phyloP scores from a whole-genome alignment of 2,888 invertebrate genomes.

The Acronicta aceris region DNA sequence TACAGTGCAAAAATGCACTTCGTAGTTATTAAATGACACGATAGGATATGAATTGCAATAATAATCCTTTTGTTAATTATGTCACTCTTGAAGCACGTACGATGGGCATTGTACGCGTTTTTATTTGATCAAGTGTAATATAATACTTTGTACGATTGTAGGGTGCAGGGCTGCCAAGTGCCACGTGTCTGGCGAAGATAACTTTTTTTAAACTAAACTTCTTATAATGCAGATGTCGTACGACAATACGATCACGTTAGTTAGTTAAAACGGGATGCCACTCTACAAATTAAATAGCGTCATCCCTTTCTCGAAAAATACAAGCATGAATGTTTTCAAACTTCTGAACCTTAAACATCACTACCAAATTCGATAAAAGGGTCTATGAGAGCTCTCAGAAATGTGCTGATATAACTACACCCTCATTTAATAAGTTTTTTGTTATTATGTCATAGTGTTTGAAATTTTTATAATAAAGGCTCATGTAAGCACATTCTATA shows the following conservation, averaged over 20 bases:
- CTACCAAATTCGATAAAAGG: too few relatives aligned
- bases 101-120: slow-evolving; percentile 39
- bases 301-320: too few relatives aligned
- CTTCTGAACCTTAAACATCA: too few relatives aligned
- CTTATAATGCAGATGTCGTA: too few relatives aligned
- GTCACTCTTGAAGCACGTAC: slow-evolving; percentile 26
- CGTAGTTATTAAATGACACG: neutral
- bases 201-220: neutral
- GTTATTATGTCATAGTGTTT: too few relatives aligned
- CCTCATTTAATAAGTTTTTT: too few relatives aligned
- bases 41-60: neutral
- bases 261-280: too few relatives aligned
- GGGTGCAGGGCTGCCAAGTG: slow-evolving; percentile 31
- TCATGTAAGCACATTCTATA: neutral
- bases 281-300: too few relatives aligned
- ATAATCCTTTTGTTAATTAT: slow-evolving; percentile 26
- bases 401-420: too few relatives aligned
- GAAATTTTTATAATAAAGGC: neutral
- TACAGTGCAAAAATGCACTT: neutral
- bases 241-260: too few relatives aligned
- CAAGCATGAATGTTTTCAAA: too few relatives aligned
- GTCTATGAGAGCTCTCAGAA: too few relatives aligned
- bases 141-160: slow-evolving; percentile 34
- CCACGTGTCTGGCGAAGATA: neutral
- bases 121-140: slow-evolving; percentile 59